Evolutionary conservation across 2,888 invertebrate species (phyloP).

Genomic region (Scaptomyza caliginosa): DNA sequence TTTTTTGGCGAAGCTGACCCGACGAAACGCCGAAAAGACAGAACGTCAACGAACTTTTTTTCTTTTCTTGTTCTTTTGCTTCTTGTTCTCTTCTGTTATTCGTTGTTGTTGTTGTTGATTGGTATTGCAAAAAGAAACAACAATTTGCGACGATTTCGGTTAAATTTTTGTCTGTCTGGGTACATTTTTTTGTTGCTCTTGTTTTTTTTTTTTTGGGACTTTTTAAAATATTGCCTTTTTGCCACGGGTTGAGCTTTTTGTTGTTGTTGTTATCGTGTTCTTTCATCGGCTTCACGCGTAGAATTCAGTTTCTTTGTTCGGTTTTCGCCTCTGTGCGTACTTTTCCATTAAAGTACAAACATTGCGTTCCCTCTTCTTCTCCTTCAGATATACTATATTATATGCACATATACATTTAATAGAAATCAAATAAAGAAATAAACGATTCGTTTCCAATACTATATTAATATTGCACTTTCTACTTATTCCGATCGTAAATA

Average conservation of each 20-base stretch:
- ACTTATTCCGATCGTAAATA: too few species aligned
- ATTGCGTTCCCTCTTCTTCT: background rate
- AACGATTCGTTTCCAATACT: background rate
- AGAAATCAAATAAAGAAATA: background rate
- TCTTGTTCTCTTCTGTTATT: conserved; percentile 10
- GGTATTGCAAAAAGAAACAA: conserved; percentile 22
- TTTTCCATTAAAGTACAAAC: conserved; percentile 39
- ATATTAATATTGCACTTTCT: conserved; percentile 6
- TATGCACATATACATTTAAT: background rate
- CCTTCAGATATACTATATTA: conserved; percentile 4
- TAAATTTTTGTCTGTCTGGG: background rate
- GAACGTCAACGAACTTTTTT: conserved; percentile 26
- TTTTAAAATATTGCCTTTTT: conserved; percentile 37
- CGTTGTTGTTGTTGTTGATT: conserved; percentile 11
- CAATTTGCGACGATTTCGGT: conserved; percentile 22
- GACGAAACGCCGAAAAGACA: conserved; percentile 15
- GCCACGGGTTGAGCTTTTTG: conserved; percentile 4
- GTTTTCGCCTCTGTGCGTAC: conserved; percentile 12
- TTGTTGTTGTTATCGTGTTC: background rate
- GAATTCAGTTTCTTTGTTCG: conserved; percentile 36
- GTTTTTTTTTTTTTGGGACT: background rate
- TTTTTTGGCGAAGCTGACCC: conserved; percentile 13
- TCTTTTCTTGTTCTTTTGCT: conserved; percentile 11
- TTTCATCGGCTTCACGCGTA: conserved; percentile 14
- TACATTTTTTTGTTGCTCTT: too few species aligned